phyloP scores from a whole-genome alignment of 2,888 invertebrate genomes.

The Drosophila antonietae region DNA sequence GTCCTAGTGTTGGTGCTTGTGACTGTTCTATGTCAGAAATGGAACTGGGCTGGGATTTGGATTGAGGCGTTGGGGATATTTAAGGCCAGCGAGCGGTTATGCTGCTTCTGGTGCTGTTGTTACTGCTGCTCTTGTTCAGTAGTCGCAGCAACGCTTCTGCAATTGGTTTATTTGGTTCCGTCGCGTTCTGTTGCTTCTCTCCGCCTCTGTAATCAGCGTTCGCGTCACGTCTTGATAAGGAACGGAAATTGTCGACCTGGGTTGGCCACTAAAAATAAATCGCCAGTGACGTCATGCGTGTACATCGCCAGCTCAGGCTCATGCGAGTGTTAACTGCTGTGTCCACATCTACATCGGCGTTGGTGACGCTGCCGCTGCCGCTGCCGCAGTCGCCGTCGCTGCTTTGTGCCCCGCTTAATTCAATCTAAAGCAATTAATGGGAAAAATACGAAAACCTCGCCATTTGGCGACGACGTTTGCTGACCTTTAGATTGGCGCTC shows the following conservation, averaged over 20 bases:
- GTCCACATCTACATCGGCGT: conserved; percentile 2
- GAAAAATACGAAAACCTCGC: conserved; percentile 34
- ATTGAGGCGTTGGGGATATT: conserved; percentile 4
- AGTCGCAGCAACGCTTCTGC: conserved; percentile 38
- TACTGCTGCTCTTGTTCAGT: conserved; percentile 40
- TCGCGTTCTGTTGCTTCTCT: not conserved
- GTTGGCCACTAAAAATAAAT: conserved; percentile 59
- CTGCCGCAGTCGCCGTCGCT: conserved; percentile 2
- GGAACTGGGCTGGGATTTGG: conserved; percentile 3
- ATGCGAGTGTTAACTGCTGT: conserved; percentile 28
- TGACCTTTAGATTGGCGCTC: conserved; percentile 63
- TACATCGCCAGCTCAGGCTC: conserved; percentile 29
- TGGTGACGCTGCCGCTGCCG: conserved; percentile 1
- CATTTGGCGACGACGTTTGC: conserved; percentile 55
- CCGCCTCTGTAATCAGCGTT: conserved; percentile 28
- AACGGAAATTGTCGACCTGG: conserved; percentile 54
- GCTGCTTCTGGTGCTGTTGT: conserved; percentile 9
- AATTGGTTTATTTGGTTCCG: conserved; percentile 39
- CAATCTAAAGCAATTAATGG: conserved; percentile 79
- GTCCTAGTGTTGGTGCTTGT: conserved; percentile 33
- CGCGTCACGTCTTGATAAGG: conserved; percentile 67
- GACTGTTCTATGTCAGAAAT: conserved; percentile 35
- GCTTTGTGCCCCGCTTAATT: conserved; percentile 63
- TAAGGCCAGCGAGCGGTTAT: not conserved
- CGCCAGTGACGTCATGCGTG: conserved; percentile 61